Conservation (phyloP, 2,888 invertebrate species). For the Stenchaetothrips biformis region DNA sequence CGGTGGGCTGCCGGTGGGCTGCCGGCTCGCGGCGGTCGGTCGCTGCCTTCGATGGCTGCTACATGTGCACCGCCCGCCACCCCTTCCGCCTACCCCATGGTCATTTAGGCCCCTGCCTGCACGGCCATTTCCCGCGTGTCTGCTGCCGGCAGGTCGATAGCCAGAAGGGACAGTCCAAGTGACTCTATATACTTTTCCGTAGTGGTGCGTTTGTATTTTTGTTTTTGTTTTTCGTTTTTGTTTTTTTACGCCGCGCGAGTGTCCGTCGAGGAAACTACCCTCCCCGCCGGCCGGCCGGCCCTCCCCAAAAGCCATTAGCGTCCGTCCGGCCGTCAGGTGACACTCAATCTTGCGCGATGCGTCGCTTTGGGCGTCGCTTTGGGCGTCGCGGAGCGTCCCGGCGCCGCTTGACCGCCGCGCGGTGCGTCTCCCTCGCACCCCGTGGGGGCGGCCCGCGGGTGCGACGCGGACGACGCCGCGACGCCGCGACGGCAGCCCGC, state of each 20-base stretch:
- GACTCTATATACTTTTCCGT: not conserved
- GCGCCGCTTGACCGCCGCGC: not conserved
- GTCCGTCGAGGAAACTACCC: not conserved
- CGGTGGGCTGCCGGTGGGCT: not conserved
- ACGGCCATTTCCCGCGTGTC: not conserved
- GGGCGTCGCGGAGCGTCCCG: not conserved
- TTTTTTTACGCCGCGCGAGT: too few relatives aligned
- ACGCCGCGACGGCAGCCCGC: too few relatives aligned
- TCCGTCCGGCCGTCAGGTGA: not conserved
- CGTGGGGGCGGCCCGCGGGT: not conserved
- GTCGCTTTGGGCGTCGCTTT: not conserved
- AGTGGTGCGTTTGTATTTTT: not conserved
- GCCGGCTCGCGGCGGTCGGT: not conserved
- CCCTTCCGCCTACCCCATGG: not conserved
- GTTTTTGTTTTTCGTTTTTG: too few relatives aligned
- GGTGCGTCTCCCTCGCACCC: not conserved
- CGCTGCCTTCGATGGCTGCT: not conserved
- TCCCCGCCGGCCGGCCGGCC: not conserved
- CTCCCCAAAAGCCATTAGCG: not conserved
- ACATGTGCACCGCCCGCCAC: not conserved
- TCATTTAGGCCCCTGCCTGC: not conserved
- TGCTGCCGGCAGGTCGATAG: not conserved
- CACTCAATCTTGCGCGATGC: not conserved
- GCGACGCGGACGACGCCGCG: too few relatives aligned
- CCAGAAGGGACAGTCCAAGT: not conserved